phyloP scores from a whole-genome alignment of 2,888 invertebrate genomes.

The Platycnemis pennipes region DNA sequence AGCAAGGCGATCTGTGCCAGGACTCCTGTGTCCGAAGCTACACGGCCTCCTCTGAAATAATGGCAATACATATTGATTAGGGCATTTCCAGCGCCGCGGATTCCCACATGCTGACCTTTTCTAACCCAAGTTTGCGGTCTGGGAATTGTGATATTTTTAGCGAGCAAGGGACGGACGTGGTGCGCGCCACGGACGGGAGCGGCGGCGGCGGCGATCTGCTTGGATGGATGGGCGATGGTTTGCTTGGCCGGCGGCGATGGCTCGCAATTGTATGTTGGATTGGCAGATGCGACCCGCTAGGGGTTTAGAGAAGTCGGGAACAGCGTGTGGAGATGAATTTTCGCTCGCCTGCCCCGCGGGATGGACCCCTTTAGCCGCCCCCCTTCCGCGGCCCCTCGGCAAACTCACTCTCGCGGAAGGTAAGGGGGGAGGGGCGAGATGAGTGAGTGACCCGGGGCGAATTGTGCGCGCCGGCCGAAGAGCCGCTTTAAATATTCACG shows the following conservation, averaged over 20 bases:
- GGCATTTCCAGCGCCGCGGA: not conserved
- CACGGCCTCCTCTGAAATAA: not conserved
- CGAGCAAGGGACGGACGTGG: not conserved
- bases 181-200: not conserved
- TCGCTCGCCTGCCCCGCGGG: constrained; percentile 25
- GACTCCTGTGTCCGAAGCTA: not conserved
- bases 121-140: not conserved
- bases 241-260: not conserved
- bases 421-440: not conserved
- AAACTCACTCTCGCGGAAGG: not conserved
- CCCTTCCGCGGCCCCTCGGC: not conserved
- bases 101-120: not conserved
- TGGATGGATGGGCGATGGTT: not conserved
- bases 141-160: not conserved
- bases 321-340: not conserved
- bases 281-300: not conserved
- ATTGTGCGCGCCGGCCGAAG: not conserved
- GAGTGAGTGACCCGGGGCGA: constrained; percentile 11
- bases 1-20: not conserved
- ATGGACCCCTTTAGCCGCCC: not conserved
- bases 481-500: constrained; percentile 23
- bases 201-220: not conserved
- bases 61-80: not conserved
- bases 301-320: not conserved
- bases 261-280: not conserved